A percentile compares a stretch with the other conserved stretches of the same genome.
Conservation (phyloP, 2,113 vertebrate genomes). For the Spea bombifrons region DNA sequence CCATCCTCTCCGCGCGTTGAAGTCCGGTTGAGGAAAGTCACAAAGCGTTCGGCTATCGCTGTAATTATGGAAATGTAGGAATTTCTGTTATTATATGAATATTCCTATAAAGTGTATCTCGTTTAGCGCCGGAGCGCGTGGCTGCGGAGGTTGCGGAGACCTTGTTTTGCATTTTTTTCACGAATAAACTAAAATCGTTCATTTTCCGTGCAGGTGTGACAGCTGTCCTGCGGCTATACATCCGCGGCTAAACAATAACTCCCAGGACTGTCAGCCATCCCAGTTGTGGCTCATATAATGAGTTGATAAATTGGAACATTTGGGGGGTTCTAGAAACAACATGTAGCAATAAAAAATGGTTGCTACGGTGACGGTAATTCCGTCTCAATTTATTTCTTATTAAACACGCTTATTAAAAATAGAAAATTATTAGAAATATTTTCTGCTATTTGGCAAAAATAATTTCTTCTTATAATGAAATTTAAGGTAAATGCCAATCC, state of each 20-base stretch:
- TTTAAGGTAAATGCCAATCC: background rate
- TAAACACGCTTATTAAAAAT: too few relatives aligned
- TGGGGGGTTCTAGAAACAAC: too few relatives aligned
- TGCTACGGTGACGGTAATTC: too few relatives aligned
- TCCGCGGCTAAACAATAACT: too few relatives aligned
- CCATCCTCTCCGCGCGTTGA: background rate
- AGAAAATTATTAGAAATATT: too few relatives aligned
- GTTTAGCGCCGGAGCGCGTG: background rate
- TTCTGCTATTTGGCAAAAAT: too few relatives aligned
- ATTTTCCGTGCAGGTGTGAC: background rate
- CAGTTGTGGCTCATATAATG: too few relatives aligned
- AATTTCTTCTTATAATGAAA: background rate
- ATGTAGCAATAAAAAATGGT: too few relatives aligned
- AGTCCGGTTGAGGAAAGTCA: background rate
- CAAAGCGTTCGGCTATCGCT: conserved; percentile 10
- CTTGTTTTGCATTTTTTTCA: background rate
- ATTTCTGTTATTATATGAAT: conserved; percentile 3
- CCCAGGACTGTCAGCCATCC: too few relatives aligned
- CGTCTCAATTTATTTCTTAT: too few relatives aligned
- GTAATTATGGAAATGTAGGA: conserved; percentile 21
- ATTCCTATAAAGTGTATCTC: background rate
- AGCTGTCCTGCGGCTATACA: background rate
- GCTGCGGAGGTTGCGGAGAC: background rate
- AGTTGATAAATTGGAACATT: too few relatives aligned
- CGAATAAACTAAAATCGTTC: conserved; percentile 7